A percentile compares a stretch with the other conserved stretches of the same genome.
Evolutionary conservation across 2,113 vertebrate genomes (phyloP).

Genomic region (Fukomys damarensis): DNA sequence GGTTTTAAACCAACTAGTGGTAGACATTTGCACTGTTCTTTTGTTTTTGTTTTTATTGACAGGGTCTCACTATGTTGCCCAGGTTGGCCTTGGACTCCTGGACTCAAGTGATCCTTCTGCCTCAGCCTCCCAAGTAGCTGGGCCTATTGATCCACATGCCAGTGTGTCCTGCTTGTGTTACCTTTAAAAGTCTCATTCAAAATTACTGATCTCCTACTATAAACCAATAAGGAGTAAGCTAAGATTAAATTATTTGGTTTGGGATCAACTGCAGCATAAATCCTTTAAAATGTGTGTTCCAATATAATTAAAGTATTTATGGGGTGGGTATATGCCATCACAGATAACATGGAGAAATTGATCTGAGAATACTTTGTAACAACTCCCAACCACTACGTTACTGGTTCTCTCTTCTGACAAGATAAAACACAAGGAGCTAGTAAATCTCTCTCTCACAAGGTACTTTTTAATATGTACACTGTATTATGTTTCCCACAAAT

Average conservation of each 20-base stretch:
- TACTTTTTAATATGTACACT: not conserved
- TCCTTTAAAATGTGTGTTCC: not conserved
- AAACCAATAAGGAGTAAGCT: not conserved
- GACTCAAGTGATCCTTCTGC: not conserved
- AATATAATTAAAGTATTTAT: not conserved
- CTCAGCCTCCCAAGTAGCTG: not conserved
- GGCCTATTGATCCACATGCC: not conserved
- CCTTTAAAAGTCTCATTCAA: slow-evolving; percentile 45
- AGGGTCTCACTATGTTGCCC: not conserved
- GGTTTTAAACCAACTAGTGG: not conserved
- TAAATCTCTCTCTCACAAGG: slow-evolving; percentile 30
- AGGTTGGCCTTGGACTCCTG: not conserved
- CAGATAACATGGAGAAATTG: not conserved
- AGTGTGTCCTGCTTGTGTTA: not conserved
- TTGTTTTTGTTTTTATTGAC: not conserved
- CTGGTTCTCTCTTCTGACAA: slow-evolving; percentile 23
- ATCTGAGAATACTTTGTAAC: not conserved
- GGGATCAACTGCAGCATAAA: not conserved
- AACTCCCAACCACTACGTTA: not conserved
- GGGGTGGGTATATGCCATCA: not conserved
- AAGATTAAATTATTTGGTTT: not conserved
- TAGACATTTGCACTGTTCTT: not conserved
- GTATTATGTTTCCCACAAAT: not conserved
- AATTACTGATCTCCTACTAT: not conserved
- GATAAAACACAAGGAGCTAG: not conserved